Evolutionary conservation across 2,888 invertebrate genomes (phyloP).

Genomic region (Eupithecia centaureata): DNA sequence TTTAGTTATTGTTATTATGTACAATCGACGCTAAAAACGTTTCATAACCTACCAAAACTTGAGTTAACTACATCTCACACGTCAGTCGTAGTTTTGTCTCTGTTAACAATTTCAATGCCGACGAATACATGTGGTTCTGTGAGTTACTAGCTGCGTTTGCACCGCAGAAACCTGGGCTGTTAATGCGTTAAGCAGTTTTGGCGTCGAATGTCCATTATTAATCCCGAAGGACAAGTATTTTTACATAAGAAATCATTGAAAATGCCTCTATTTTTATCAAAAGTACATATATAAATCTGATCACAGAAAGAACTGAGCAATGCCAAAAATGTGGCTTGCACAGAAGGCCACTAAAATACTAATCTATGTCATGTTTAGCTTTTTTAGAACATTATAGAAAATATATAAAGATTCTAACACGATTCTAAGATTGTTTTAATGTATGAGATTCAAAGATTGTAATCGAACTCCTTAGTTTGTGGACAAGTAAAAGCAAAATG

Average conservation of each 20-base stretch:
- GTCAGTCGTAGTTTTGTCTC: not conserved
- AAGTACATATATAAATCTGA: not conserved
- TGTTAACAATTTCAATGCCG: not conserved
- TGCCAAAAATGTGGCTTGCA: not conserved
- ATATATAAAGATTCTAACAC: too few relatives aligned
- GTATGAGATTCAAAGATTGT: not conserved
- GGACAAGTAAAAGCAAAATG: not conserved
- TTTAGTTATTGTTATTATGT: not conserved
- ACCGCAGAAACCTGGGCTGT: not conserved
- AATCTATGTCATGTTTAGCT: not conserved
- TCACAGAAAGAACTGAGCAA: constrained; percentile 3
- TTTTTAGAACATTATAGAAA: too few relatives aligned
- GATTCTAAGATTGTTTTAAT: too few relatives aligned
- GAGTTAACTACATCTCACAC: not conserved
- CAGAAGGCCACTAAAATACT: not conserved
- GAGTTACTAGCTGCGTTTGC: not conserved
- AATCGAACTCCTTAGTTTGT: not conserved
- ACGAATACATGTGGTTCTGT: not conserved
- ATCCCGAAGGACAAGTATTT: not conserved
- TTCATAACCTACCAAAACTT: not conserved
- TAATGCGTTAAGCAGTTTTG: not conserved
- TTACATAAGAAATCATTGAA: not conserved
- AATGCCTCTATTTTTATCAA: not conserved
- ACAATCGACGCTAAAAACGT: not conserved
- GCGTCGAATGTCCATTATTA: not conserved